Evolutionary conservation across 2,797 vertebrate species (phyloP).

Genomic region (Protonibea diacanthus): DNA sequence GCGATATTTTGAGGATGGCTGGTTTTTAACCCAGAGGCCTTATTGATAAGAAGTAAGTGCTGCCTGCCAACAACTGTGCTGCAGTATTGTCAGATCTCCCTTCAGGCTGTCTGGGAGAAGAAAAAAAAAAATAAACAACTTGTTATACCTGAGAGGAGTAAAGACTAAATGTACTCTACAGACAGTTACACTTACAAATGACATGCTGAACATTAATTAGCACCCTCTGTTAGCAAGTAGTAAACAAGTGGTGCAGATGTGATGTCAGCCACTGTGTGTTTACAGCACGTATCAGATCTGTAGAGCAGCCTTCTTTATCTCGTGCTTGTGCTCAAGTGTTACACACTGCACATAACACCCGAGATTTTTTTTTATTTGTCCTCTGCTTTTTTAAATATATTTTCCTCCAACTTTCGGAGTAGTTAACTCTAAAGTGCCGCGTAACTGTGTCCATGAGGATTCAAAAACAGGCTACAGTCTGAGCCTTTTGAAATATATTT

Average conservation of each 20-base stretch:
- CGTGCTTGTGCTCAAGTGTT: slow-evolving; percentile 34
- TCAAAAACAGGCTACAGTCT: neutral
- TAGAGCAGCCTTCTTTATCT: slow-evolving; percentile 24
- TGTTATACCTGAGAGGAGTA: slow-evolving; percentile 35
- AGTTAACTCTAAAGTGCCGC: slow-evolving; percentile 2
- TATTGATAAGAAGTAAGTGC: slow-evolving; percentile 56
- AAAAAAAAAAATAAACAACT: slow-evolving; percentile 16
- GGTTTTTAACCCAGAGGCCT: slow-evolving; percentile 52
- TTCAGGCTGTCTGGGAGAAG: slow-evolving; percentile 5
- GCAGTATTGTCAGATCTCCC: slow-evolving; percentile 44
- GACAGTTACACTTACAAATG: slow-evolving; percentile 28
- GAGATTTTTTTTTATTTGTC: neutral
- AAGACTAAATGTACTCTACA: slow-evolving; percentile 27
- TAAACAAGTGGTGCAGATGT: slow-evolving; percentile 68
- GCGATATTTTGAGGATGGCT: slow-evolving; percentile 36
- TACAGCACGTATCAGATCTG: slow-evolving; percentile 32
- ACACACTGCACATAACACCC: neutral
- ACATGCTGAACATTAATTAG: slow-evolving; percentile 59
- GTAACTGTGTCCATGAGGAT: neutral
- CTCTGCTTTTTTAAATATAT: neutral
- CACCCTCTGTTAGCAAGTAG: slow-evolving; percentile 47
- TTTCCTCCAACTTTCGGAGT: slow-evolving; percentile 8
- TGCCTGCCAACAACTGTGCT: slow-evolving; percentile 39
- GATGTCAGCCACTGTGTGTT: slow-evolving; percentile 51
- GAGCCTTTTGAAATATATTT: slow-evolving; percentile 2